Evolutionary conservation across 2,113 vertebrate genomes (phyloP), one percentile per base, ranked within the genome.

Genomic region (Holacanthus passer): DNA sequence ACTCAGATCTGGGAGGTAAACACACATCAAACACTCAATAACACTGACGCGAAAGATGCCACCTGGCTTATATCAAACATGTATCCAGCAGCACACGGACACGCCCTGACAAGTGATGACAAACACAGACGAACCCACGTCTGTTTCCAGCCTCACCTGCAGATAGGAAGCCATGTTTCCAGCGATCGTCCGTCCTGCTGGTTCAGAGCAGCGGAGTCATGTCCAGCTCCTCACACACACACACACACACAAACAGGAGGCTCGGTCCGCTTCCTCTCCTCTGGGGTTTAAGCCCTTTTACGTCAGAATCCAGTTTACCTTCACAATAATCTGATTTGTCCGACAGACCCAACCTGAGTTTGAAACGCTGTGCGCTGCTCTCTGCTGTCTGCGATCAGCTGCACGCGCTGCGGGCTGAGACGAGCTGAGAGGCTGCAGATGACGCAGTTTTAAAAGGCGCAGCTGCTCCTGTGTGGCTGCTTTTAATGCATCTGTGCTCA

Each of bases 241-340:
- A n/a, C n/a, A n/a, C n/a, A n/a, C n/a, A n/a, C n/a, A n/a, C n/a
- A n/a, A n/a, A n/a, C n/a, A n/a, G n/a, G n/a, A n/a, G n/a, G n/a
- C n/a, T n/a, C n/a, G n/a, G n/a, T n/a, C n/a, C n/a, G n/a, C n/a
- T n/a, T n/a, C n/a, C n/a, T n/a, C 24, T 79, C 77, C 60, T 10
- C 52, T 56, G 69, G 63, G 72, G 45, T 73, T 80, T 91, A 94
- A 93, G 58, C 85, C 83, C 75, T 78, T n/a, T 90, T 85, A 95
- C 95, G 94, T 96, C 94, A 95, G 82, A 94, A 94, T 92, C 93
- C 92, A 67, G 90, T 92, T 94, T 86, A 88, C 88, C 78, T 74
- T 59, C 76, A 37, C 77, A 81, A 43, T 94, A 94, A 95, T 94
- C 94, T 85, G 92, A 92, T 95, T 93, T 93, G 86, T 20, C 73